Conservation (phyloP, 2,797 vertebrate genomes). For the Rhinella marina region DNA sequence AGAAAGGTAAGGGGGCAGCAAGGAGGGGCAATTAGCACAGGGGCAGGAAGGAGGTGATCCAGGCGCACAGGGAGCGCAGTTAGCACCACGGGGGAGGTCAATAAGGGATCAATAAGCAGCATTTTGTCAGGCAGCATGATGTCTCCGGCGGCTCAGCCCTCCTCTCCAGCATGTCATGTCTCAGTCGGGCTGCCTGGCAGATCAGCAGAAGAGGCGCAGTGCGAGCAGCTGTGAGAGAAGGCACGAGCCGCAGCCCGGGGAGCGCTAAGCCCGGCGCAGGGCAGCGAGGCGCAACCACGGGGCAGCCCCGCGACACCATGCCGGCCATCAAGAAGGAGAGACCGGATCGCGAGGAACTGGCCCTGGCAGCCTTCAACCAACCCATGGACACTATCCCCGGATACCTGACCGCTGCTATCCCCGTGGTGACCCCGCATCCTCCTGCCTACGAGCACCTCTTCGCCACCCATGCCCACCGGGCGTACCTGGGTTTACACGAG, state of each 20-base stretch:
- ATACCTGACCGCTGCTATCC: conserved; percentile 90
- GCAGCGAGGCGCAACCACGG: conserved; percentile 59
- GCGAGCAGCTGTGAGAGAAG: conserved; percentile 38
- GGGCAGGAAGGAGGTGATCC: conserved; percentile 5
- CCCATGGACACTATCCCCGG: conserved; percentile 79
- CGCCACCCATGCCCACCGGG: conserved; percentile 80
- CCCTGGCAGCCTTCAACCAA: conserved; percentile 89
- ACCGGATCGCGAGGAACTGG: conserved; percentile 91
- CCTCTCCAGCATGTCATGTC: conserved; percentile 81
- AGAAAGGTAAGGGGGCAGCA: conserved; percentile 16
- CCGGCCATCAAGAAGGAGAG: conserved; percentile 97
- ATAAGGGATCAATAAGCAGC: conserved; percentile 72
- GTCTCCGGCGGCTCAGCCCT: conserved; percentile 76
- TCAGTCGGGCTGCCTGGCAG: conserved; percentile 78
- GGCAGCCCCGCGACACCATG: conserved; percentile 78
- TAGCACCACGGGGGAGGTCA: conserved; percentile 61
- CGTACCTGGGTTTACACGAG: conserved; percentile 83
- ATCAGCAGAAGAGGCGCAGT: conserved; percentile 44
- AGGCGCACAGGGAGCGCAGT: conserved; percentile 62
- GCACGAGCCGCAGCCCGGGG: conserved; percentile 34
- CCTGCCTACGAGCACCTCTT: conserved; percentile 87
- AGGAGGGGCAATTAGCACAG: background rate
- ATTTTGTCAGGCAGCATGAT: conserved; percentile 74
- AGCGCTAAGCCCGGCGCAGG: conserved; percentile 49
- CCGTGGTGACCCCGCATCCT: conserved; percentile 89